Conservation (phyloP, 2,113 vertebrate genomes). For the Apistogramma diplotaenia region DNA sequence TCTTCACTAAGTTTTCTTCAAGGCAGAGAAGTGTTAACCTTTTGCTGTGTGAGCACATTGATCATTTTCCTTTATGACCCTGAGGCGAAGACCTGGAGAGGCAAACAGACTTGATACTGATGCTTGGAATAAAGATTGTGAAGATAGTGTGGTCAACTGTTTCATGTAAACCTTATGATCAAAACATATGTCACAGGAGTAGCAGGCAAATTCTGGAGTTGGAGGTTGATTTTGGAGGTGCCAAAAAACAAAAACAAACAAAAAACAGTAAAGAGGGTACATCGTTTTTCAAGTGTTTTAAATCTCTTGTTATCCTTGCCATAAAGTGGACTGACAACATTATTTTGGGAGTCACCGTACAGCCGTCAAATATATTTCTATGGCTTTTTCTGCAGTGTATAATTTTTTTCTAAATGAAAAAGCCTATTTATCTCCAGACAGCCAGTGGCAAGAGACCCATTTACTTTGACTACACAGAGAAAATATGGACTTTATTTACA, state of each 20-base stretch:
- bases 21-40: not conserved
- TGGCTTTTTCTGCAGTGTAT: not conserved
- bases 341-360: not conserved
- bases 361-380: not conserved
- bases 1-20: not conserved
- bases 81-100: not conserved
- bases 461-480: not conserved
- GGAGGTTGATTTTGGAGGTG: not conserved
- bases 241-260: not conserved
- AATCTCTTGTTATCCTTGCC: not conserved
- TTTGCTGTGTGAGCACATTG: not conserved
- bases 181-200: not conserved
- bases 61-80: not conserved
- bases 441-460: not conserved
- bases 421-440: not conserved
- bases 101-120: not conserved
- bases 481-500: not conserved
- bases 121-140: not conserved
- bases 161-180: not conserved
- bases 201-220: not conserved
- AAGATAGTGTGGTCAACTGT: not conserved
- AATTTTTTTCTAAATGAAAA: not conserved
- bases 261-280: not conserved
- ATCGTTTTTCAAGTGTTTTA: not conserved
- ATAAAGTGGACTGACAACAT: not conserved